Conservation (phyloP, 2,113 vertebrate species). For the Bufo gargarizans region DNA sequence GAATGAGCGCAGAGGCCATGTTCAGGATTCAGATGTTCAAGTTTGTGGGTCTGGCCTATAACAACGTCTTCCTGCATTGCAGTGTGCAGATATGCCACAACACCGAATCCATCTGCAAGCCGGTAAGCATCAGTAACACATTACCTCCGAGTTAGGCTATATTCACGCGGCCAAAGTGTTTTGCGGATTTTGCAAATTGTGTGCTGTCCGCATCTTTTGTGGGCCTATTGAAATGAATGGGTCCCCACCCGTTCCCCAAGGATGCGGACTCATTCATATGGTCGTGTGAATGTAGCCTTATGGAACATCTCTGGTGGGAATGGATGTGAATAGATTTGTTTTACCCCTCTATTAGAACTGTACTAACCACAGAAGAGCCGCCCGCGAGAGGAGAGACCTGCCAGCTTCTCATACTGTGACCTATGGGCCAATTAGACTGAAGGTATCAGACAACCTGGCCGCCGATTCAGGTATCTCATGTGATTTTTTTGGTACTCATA, state of each 20-base stretch:
- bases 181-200: too few species aligned
- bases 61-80: slow-evolving; percentile 73
- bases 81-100: slow-evolving; percentile 65
- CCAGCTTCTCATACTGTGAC: slow-evolving; percentile 69
- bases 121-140: slow-evolving; percentile 62
- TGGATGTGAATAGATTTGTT: background rate
- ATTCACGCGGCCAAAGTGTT: too few species aligned
- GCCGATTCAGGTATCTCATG: slow-evolving; percentile 63
- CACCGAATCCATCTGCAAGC: slow-evolving; percentile 67
- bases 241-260: too few species aligned
- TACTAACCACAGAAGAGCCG: slow-evolving; percentile 64
- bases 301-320: background rate
- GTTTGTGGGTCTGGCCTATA: slow-evolving; percentile 73
- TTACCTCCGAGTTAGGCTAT: background rate
- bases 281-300: too few species aligned
- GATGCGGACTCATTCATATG: too few species aligned
- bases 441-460: slow-evolving; percentile 60
- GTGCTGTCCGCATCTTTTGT: too few species aligned
- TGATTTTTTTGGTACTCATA: background rate
- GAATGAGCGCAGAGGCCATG: slow-evolving; percentile 69
- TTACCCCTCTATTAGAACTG: slow-evolving; percentile 68
- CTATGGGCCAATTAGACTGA: slow-evolving; percentile 72
- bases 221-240: too few species aligned
- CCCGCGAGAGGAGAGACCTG: slow-evolving; percentile 68
- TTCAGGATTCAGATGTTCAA: slow-evolving; percentile 79